Conservation (phyloP, 2,888 invertebrate genomes). For the Xestia rhomboidea region DNA sequence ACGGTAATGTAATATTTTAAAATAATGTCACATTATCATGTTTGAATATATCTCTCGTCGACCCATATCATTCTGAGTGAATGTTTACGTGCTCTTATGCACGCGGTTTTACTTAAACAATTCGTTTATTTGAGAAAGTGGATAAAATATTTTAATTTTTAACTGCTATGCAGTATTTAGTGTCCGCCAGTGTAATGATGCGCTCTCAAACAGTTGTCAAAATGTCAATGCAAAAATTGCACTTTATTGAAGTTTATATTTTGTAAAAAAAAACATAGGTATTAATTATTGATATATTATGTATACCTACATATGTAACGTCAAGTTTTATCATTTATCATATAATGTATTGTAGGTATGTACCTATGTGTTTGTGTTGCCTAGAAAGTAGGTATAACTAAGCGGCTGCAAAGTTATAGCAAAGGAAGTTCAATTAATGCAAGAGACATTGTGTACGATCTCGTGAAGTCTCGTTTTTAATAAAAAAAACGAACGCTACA, state of each 20-base stretch:
- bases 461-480: too few relatives aligned
- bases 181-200: constrained; percentile 13
- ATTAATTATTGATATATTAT: too few relatives aligned
- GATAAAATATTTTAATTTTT: background rate
- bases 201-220: background rate
- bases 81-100: constrained; percentile 33
- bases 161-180: constrained; percentile 1
- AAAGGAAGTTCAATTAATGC: background rate
- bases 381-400: background rate
- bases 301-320: too few relatives aligned
- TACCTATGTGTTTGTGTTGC: too few relatives aligned
- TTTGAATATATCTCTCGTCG: constrained; percentile 2
- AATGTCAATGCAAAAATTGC: background rate
- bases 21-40: constrained; percentile 9
- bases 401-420: background rate
- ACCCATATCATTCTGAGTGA: constrained; percentile 15
- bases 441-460: background rate
- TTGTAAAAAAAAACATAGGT: too few relatives aligned
- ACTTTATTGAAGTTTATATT: background rate
- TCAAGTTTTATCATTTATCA: too few relatives aligned
- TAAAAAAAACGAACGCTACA: too few relatives aligned
- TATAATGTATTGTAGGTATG: too few relatives aligned
- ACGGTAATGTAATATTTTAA: too few relatives aligned
- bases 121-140: constrained; percentile 31
- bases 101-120: constrained; percentile 26